Conservation (phyloP, 1,140 invertebrate species). For the Saxidomus purpurata region DNA sequence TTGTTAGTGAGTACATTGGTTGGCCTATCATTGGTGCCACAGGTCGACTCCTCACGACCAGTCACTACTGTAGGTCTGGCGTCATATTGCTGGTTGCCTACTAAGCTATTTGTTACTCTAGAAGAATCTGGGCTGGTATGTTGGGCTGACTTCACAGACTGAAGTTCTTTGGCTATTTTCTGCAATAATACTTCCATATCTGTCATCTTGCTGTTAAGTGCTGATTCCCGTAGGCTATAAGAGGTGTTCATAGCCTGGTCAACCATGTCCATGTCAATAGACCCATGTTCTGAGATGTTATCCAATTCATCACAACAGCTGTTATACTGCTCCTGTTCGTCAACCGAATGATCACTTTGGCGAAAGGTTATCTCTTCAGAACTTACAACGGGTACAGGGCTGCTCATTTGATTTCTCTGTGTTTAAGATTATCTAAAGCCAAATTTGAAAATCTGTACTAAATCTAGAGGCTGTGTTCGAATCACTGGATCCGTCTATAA, state of each 20-base stretch:
- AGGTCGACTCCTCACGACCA: too few species aligned
- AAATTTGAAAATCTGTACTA: background rate
- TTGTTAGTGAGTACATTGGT: too few species aligned
- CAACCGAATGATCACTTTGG: too few species aligned
- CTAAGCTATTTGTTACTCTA: too few species aligned
- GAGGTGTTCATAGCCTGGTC: background rate
- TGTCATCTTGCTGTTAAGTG: background rate
- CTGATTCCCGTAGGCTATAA: background rate
- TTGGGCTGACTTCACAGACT: background rate
- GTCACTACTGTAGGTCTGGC: too few species aligned
- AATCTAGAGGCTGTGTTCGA: background rate
- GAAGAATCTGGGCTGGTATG: background rate
- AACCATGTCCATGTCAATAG: background rate
- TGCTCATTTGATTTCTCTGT: background rate
- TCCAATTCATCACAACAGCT: background rate
- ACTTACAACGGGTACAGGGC: background rate
- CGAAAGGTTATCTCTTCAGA: constrained; percentile 1
- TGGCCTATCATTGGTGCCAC: too few species aligned
- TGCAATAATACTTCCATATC: background rate
- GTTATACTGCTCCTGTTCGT: background rate
- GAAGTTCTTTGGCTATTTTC: background rate
- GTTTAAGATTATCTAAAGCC: background rate
- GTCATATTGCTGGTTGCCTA: too few species aligned
- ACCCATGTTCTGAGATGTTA: background rate
- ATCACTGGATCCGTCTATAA: constrained; percentile 15